Evolutionary conservation across 2,797 vertebrate species (phyloP).

Genomic region (Hydrophis major): DNA sequence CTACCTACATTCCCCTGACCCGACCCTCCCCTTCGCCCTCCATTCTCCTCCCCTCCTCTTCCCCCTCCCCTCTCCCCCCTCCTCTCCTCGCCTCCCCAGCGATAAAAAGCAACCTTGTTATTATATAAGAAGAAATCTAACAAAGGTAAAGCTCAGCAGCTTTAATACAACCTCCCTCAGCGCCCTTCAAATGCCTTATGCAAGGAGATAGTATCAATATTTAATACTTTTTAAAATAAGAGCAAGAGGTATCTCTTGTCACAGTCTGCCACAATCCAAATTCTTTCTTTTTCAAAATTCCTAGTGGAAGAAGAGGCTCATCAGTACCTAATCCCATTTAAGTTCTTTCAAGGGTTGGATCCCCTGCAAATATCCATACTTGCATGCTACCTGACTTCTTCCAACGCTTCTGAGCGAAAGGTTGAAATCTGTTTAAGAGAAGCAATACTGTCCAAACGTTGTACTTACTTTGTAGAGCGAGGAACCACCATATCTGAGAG

Average conservation of each 20-base stretch:
- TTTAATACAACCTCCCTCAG: too few species aligned
- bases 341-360: not conserved
- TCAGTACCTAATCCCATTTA: not conserved
- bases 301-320: not conserved
- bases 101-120: not conserved
- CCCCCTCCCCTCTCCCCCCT: too few species aligned
- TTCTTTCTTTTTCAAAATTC: not conserved
- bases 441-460: not conserved
- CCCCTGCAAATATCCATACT: not conserved
- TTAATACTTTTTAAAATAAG: not conserved
- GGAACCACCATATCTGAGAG: slow-evolving; percentile 93
- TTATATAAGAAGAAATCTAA: not conserved
- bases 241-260: not conserved
- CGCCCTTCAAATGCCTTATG: not conserved
- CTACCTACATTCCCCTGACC: not conserved
- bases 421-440: not conserved
- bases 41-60: too few species aligned
- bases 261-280: not conserved
- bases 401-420: not conserved
- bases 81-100: not conserved
- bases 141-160: not conserved
- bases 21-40: too few species aligned
- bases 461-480: slow-evolving; percentile 90
- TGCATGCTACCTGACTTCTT: not conserved
- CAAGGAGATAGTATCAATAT: not conserved